Base-by-base conservation (phyloP, 2,113 vertebrate species). In the Cochlearius cochlearius region DNA sequence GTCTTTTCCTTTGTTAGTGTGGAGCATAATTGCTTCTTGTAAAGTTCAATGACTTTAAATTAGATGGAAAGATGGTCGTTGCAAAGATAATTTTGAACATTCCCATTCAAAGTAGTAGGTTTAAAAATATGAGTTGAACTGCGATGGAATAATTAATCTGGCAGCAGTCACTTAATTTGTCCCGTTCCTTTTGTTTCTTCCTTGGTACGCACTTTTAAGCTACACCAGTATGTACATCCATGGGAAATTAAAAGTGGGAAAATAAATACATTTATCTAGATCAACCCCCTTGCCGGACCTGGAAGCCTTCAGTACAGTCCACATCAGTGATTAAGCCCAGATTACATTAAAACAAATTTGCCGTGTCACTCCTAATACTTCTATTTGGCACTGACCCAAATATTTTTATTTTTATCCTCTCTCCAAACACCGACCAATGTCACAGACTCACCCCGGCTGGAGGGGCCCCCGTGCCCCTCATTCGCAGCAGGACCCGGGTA, bases 1-100 rank as follows among this genome's bases (percentile, higher is more conserved):
- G 43, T 86, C 95, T 95, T 95, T 94, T 94, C 84, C 86, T 85
- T 96, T 80, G 86, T 92, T 95, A 92, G 53, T 6, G 16, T 68
- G 66, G 13, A 92, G 53, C 62, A 34, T 94, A 97, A 95, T 95
- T 92, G 86, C 92, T 87, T 81, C 92, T 95, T 81, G 74, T 91
- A 88, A 95, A 95, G 92, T 11, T 90, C 67, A 95, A 97, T 91
- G 69, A 94, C 88, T 95, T 95, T 36, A 92, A 95, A 95, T 93
- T 88, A 85, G 95, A 97, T 77, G 71, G 86, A 92, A 94, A 92
- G 80, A 95, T 63, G 91, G 91, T 30, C 91, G 90, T 25, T 69
- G 81, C 71, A 90, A 77, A 45, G 81, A 93, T 69, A 66, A 94
- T 82, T 95, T 7, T 86, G 74, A 94, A 93, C 52, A 15, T 45